A percentile compares a stretch with the other conserved stretches of the same genome.
phyloP scores from a whole-genome alignment of 2,113 vertebrate species.

The Sapayoa aenigma region DNA sequence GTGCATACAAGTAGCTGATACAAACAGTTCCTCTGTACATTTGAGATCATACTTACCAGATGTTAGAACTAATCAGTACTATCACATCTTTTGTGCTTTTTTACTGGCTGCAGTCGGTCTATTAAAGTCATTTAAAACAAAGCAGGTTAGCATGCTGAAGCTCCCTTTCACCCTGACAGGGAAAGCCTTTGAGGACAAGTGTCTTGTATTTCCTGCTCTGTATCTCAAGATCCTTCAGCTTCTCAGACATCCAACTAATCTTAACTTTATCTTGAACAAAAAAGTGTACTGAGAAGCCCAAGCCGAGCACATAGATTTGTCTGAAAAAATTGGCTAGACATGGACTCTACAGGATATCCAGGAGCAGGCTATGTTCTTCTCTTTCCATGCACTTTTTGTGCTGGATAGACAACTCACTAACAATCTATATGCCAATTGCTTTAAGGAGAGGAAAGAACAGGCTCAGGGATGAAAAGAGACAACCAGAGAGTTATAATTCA shows the following conservation, averaged over 20 bases:
- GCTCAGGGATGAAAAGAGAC: conserved; percentile 32
- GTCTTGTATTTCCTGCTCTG: not conserved
- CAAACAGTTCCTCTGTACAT: not conserved
- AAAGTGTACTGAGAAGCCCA: not conserved
- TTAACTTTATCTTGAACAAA: not conserved
- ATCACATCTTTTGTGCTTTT: not conserved
- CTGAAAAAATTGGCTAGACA: not conserved
- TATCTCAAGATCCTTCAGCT: not conserved
- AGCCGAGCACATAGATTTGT: not conserved
- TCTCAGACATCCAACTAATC: not conserved
- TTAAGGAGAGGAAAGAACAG: conserved; percentile 36
- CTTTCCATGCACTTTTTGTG: not conserved
- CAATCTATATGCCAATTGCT: not conserved
- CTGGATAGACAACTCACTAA: not conserved
- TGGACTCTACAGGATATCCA: not conserved
- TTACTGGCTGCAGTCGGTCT: not conserved
- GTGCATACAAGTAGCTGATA: accelerated
- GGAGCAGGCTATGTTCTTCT: not conserved
- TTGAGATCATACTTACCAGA: not conserved
- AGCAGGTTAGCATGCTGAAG: not conserved
- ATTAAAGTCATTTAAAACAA: conserved; percentile 31
- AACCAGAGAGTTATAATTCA: conserved; percentile 43
- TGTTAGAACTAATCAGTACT: not conserved
- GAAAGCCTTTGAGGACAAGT: not conserved
- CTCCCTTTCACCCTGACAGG: not conserved